Evolutionary conservation across 2,888 invertebrate genomes (phyloP).

Genomic region (Andrena bicolor): DNA sequence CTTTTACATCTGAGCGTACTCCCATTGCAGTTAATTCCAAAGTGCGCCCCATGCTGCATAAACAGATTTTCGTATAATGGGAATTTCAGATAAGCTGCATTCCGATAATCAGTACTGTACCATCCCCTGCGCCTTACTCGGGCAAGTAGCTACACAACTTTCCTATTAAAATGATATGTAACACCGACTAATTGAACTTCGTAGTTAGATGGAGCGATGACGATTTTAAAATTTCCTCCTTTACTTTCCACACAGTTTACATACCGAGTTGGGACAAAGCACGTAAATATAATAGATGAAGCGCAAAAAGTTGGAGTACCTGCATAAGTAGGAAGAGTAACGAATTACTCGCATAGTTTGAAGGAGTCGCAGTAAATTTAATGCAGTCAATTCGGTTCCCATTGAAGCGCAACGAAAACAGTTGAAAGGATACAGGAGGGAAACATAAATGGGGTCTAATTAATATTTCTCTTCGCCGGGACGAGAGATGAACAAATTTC

Average conservation of each 20-base stretch:
- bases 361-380: slow-evolving; percentile 46
- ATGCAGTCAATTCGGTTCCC: slow-evolving; percentile 47
- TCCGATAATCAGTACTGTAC: slow-evolving; percentile 45
- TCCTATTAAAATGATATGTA: slow-evolving; percentile 37
- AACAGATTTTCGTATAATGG: slow-evolving; percentile 55
- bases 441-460: slow-evolving; percentile 43
- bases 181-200: not conserved
- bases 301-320: no score
- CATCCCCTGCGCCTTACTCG: slow-evolving; percentile 10
- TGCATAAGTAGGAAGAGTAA: no score
- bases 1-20: slow-evolving; percentile 15
- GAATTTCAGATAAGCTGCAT: slow-evolving; percentile 55
- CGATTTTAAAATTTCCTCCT: not conserved
- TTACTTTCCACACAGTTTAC: not conserved
- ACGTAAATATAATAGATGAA: no score
- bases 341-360: slow-evolving; percentile 19
- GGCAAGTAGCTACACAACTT: slow-evolving; percentile 28
- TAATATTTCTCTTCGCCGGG: slow-evolving; percentile 49
- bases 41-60: slow-evolving; percentile 27
- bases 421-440: slow-evolving; percentile 2
- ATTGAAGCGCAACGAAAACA: slow-evolving; percentile 4
- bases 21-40: slow-evolving; percentile 32
- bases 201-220: not conserved
- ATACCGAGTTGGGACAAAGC: not conserved
- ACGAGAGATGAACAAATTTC: slow-evolving; percentile 58